A percentile compares a stretch with the other conserved stretches of the same genome.
These are phyloP conservation scores for Tapirus indicus DNA, from an alignment of 2,797 vertebrate genomes.

Conservation along the genomic window DNA sequence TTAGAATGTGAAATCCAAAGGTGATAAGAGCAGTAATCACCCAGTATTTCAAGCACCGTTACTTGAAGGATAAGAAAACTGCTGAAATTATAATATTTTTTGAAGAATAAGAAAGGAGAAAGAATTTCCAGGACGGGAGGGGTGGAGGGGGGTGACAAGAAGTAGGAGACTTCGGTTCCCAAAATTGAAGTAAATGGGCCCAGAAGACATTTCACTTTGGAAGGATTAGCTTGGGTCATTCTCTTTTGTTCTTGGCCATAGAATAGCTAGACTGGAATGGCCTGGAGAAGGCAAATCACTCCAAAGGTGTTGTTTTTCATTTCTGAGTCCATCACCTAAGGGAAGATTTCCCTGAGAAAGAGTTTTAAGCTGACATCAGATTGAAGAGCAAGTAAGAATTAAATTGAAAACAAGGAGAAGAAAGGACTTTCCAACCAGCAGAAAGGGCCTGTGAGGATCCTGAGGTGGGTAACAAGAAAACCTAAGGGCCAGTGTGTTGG, in stretches of 20 bases:
- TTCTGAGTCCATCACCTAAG: background rate
- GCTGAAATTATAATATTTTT: background rate
- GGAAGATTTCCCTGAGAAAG: background rate
- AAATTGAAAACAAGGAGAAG: background rate
- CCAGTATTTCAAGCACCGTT: background rate
- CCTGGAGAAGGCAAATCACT: background rate
- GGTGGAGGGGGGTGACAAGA: background rate
- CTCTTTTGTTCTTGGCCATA: background rate
- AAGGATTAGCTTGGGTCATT: background rate
- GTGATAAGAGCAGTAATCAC: background rate
- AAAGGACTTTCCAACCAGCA: background rate
- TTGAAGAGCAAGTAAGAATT: background rate
- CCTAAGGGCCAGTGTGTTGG: background rate
- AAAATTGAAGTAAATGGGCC: background rate
- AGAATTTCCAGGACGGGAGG: background rate
- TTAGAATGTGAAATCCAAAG: background rate
- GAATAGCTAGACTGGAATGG: background rate
- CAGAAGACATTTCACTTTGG: background rate
- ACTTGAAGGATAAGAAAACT: background rate
- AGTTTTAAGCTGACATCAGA: background rate
- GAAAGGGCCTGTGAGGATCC: background rate
- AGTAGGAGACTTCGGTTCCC: background rate
- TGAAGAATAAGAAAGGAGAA: background rate
- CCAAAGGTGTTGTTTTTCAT: background rate
- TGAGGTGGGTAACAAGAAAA: background rate